Percentiles rank a stretch among this genome's conserved stretches.
Evolutionary conservation across 64 coral and sea anemone genomes (phyloP).

Genomic region (Montipora foliosa): DNA sequence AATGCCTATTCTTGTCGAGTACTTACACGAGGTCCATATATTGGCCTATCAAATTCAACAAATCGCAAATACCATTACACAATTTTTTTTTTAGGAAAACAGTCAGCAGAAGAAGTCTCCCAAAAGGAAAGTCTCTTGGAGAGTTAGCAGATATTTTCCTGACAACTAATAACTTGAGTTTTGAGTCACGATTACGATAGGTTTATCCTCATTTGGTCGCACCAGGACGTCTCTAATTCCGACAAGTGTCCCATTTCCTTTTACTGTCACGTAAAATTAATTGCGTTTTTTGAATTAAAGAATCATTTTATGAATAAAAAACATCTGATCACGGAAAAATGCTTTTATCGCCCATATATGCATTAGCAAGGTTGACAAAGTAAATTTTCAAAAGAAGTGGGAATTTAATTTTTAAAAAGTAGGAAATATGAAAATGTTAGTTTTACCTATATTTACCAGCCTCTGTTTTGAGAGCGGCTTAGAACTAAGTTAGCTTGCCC

Average conservation of each 20-base stretch:
- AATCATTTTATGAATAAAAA: background rate
- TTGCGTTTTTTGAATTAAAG: background rate
- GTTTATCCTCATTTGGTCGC: background rate
- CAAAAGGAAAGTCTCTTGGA: background rate
- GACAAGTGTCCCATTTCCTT: background rate
- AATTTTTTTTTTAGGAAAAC: background rate
- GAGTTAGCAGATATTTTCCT: too few relatives aligned
- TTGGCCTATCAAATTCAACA: background rate
- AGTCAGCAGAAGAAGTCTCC: background rate
- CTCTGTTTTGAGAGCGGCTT: background rate
- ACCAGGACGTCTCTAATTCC: background rate
- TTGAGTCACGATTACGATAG: too few relatives aligned
- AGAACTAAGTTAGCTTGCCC: background rate
- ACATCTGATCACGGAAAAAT: background rate
- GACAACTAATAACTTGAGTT: too few relatives aligned
- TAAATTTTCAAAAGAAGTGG: background rate
- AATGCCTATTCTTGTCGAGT: background rate
- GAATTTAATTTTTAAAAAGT: background rate
- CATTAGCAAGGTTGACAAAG: background rate
- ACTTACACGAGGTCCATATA: background rate
- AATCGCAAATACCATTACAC: background rate
- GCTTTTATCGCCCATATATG: background rate
- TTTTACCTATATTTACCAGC: background rate
- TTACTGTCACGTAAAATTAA: constrained; percentile 16
- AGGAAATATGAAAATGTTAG: background rate